Evolutionary conservation across 1,140 invertebrate genomes (phyloP).

Genomic region (Pseudomyrmex flavicornis): DNA sequence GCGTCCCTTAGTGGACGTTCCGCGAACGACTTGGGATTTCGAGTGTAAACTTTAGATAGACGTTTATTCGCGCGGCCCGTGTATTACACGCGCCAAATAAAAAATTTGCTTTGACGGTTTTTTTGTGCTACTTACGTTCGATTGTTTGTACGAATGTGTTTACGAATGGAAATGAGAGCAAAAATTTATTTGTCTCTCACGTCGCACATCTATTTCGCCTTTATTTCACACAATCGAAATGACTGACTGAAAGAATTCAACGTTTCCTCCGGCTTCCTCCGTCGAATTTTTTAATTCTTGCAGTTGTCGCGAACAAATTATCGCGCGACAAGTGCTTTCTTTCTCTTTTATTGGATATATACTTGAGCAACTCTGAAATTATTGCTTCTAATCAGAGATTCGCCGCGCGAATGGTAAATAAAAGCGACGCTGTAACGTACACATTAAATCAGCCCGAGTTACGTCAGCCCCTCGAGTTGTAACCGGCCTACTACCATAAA

Average conservation of each 20-base stretch:
- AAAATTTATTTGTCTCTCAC: too few species aligned
- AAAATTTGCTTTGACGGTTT: not conserved
- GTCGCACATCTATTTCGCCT: too few species aligned
- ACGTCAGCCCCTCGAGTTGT: conserved; percentile 63
- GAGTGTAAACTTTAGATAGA: not conserved
- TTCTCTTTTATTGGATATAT: conserved; percentile 7
- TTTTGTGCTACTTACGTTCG: too few species aligned
- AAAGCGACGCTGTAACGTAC: conserved; percentile 60
- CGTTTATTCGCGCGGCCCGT: not conserved
- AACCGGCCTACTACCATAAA: conserved; percentile 81
- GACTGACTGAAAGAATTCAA: not conserved
- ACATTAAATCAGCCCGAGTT: conserved; percentile 80
- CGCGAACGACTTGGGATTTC: conserved; percentile 48
- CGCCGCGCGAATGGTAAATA: conserved; percentile 71
- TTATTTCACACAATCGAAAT: not conserved
- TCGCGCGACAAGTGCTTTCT: conserved; percentile 4
- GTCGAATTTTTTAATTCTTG: conserved; percentile 12
- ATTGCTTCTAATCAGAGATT: conserved; percentile 73
- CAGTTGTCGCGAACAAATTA: conserved; percentile 14
- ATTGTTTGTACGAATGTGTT: too few species aligned
- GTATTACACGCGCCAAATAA: not conserved
- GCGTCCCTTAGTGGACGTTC: conserved; percentile 64
- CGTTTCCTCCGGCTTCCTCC: not conserved
- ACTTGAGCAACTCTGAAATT: conserved; percentile 48
- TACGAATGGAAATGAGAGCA: too few species aligned